Evolutionary conservation across 2,888 invertebrate species (phyloP).

Genomic region (Geotrupes spiniger): DNA sequence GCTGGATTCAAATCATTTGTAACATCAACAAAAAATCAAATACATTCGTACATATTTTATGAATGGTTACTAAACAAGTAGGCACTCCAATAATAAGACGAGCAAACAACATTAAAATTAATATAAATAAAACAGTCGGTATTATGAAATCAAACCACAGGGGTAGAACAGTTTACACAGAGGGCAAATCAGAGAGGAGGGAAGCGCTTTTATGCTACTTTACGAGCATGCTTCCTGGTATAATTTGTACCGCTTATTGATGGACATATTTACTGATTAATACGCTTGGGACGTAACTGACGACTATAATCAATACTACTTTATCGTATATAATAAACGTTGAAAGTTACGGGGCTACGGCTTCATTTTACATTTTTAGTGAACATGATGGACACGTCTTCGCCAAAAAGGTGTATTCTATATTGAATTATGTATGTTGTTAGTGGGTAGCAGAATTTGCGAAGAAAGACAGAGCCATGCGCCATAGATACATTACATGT

Average conservation of each 20-base stretch:
- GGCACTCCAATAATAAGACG: conserved; percentile 37
- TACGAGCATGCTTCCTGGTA: conserved; percentile 38
- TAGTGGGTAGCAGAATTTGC: too few species aligned
- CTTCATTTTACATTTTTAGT: too few species aligned
- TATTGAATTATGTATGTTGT: too few species aligned
- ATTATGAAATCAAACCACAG: conserved; percentile 45
- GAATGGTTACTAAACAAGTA: conserved; percentile 22
- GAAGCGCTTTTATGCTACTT: conserved; percentile 20
- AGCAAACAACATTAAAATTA: conserved; percentile 47
- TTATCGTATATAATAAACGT: background rate
- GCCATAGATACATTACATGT: too few species aligned
- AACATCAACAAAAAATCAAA: too few species aligned
- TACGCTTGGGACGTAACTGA: conserved; percentile 23
- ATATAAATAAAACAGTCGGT: conserved; percentile 42
- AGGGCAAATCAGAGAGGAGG: conserved; percentile 31
- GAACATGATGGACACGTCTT: too few species aligned
- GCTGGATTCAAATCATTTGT: too few species aligned
- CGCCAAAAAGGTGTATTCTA: too few species aligned
- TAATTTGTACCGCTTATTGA: conserved; percentile 43
- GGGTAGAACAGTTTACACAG: conserved; percentile 40
- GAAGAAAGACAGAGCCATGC: too few species aligned
- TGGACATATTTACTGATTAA: conserved; percentile 41
- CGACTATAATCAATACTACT: conserved; percentile 8
- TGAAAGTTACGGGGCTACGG: too few species aligned
- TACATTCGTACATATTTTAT: too few species aligned